phyloP scores from a whole-genome alignment of 2,113 vertebrate species.

The Macroglossus sobrinus region DNA sequence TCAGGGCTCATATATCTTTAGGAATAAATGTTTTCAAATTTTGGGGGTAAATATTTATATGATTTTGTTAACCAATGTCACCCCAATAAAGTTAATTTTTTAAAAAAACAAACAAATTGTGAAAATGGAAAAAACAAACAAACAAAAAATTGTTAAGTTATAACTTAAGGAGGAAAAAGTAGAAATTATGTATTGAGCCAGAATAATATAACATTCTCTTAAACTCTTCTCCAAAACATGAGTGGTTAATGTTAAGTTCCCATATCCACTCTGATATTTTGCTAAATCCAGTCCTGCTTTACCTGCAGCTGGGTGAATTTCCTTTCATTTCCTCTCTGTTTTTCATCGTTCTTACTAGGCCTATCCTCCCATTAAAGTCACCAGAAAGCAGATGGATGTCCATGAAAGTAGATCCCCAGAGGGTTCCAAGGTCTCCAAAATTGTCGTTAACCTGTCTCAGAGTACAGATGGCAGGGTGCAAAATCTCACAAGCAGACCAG shows the following conservation, averaged over 20 bases:
- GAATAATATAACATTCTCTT: conserved; percentile 21
- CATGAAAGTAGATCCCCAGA: conserved; percentile 39
- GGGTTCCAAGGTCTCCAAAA: conserved; percentile 50
- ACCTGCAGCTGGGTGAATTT: conserved; percentile 56
- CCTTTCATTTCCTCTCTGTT: conserved; percentile 59
- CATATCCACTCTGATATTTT: neutral
- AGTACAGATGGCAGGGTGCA: conserved; percentile 59
- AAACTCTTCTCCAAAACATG: neutral
- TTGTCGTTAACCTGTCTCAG: conserved; percentile 70
- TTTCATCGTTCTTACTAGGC: conserved; percentile 47
- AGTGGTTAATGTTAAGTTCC: neutral
- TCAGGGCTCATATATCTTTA: too few relatives aligned
- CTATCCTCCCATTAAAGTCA: conserved; percentile 53
- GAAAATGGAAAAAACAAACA: too few relatives aligned
- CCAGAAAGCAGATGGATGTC: conserved; percentile 74
- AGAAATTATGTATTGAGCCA: neutral
- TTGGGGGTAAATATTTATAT: too few relatives aligned
- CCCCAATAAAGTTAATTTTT: too few relatives aligned
- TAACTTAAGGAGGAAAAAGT: neutral
- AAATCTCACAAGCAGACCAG: conserved; percentile 43
- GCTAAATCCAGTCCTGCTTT: conserved; percentile 16
- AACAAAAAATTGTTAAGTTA: neutral
- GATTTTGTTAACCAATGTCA: too few relatives aligned
- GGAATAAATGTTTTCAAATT: too few relatives aligned
- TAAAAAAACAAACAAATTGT: too few relatives aligned